phyloP scores from a whole-genome alignment of 2,113 vertebrate species.

The Martes martes region DNA sequence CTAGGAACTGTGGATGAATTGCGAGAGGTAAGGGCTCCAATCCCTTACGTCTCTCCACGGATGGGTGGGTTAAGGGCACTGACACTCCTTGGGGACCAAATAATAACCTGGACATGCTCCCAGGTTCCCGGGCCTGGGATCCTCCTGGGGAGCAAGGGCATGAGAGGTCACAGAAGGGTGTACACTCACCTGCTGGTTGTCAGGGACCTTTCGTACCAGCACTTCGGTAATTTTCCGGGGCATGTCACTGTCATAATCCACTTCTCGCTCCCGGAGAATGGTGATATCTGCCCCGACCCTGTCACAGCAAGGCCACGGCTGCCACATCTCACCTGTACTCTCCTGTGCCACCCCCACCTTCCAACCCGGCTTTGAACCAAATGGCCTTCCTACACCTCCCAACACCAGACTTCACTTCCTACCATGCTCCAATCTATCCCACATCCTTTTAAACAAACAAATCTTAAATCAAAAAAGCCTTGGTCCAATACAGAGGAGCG shows the following conservation, averaged over 20 bases:
- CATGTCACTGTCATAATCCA: constrained; percentile 91
- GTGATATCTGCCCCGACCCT: constrained; percentile 98
- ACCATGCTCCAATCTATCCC: background rate
- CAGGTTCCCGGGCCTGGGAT: background rate
- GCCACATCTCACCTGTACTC: background rate
- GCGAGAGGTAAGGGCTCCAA: constrained; percentile 29
- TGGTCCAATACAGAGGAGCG: background rate
- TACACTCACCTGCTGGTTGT: constrained; percentile 94
- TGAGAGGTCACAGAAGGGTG: background rate
- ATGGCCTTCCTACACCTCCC: background rate
- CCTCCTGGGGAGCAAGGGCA: background rate
- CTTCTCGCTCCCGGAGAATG: constrained; percentile 92
- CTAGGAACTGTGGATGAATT: constrained; percentile 89
- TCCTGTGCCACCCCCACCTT: too few species aligned
- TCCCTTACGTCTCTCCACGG: background rate
- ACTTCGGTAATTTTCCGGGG: constrained; percentile 95
- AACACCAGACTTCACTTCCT: background rate
- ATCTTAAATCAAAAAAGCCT: background rate
- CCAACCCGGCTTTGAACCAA: background rate
- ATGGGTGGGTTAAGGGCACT: background rate
- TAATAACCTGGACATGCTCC: background rate
- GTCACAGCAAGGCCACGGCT: constrained; percentile 55
- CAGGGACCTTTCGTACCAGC: constrained; percentile 97
- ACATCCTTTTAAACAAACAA: background rate
- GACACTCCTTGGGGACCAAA: background rate